Base-by-base conservation (phyloP, 1,140 invertebrate species). In the Coptotermes formosanus region DNA sequence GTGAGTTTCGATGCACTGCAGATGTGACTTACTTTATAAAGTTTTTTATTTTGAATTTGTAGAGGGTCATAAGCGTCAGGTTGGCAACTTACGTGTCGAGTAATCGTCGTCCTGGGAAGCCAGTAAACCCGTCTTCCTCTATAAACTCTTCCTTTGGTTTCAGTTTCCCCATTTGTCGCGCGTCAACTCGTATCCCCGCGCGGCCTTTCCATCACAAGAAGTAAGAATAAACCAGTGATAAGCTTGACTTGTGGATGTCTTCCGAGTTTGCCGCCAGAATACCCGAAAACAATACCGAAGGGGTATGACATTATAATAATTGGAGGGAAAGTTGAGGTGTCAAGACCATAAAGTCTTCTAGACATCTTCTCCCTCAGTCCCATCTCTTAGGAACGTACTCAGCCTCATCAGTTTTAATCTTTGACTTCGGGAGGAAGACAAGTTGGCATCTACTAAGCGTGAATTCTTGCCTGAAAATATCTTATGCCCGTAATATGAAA, bases 161-260 rank as follows among this genome's bases (percentile, higher is more conserved):
- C 64, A 8, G 64, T 75, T 75, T 8, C 14, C 64, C n/a, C 64
- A 75, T 75, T 75, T 75, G 64, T 30, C 25, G 64, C n/a, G 8
- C 25, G 16, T 19, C 52, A 55, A 4, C 64, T n/a, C 59, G 59
- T 75, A 75, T 75, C 64, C 64, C 64, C 64, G 64, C 25, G n/a
- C 64, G 64, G 64, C n/a, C 64, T 75, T 75, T 75, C 64, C 64
- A 75, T 75, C 64, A 75, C 64, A 30, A 75, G n/a, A 30, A 9
- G 64, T 25, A 75, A 75, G n/a, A 75, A 75, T 19, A 64, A 19
- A 4, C 64, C 25, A 75, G 14, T 30, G 64, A 75, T 75, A 75
- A 75, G 64, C 25, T 75, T 75, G 64, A 75, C 64, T 75, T 75
- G 64, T 25, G n/a, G 64, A n/a, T 75, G 64, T 75, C 64, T 75